Percentiles rank a stretch among this genome's conserved stretches.
Conservation (phyloP, 2,888 invertebrate genomes). For the Ophion ventricosus region DNA sequence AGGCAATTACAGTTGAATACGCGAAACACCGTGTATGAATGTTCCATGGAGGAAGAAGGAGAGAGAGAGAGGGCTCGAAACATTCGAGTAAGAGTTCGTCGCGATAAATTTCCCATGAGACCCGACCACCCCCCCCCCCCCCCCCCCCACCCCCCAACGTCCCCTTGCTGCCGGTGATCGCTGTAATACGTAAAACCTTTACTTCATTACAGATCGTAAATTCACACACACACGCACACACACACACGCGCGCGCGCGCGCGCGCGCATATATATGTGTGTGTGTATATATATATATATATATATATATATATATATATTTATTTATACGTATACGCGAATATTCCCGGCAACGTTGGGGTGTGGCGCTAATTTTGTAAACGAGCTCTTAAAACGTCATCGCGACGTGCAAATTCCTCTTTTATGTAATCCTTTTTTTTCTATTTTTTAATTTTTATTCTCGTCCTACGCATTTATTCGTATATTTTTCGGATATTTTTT, state of each 20-base stretch:
- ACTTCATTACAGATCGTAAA: constrained; percentile 56
- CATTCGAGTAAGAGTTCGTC: constrained; percentile 8
- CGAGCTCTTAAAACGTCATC: not conserved
- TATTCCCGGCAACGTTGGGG: constrained; percentile 41
- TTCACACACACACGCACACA: constrained; percentile 2
- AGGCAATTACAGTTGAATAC: constrained; percentile 34
- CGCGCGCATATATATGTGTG: no score
- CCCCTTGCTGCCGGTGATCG: not conserved
- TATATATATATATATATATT: no score
- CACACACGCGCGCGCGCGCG: no score
- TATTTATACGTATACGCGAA: not conserved
- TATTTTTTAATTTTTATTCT: not conserved
- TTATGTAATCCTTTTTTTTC: not conserved
- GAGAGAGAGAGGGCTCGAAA: constrained; percentile 25
- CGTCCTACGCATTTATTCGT: not conserved
- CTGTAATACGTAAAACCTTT: constrained; percentile 49
- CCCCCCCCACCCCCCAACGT: not conserved
- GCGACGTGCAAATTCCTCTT: not conserved
- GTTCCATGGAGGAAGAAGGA: constrained; percentile 14
- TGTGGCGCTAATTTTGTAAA: constrained; percentile 43
- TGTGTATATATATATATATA: no score
- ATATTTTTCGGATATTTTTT: no score
- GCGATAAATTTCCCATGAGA: constrained; percentile 62
- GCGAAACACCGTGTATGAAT: constrained; percentile 20
- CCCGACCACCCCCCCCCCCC: constrained; percentile 18